These are phyloP conservation scores for Clarias gariepinus DNA, from an alignment of 2,113 vertebrate species.

Conservation along the genomic window DNA sequence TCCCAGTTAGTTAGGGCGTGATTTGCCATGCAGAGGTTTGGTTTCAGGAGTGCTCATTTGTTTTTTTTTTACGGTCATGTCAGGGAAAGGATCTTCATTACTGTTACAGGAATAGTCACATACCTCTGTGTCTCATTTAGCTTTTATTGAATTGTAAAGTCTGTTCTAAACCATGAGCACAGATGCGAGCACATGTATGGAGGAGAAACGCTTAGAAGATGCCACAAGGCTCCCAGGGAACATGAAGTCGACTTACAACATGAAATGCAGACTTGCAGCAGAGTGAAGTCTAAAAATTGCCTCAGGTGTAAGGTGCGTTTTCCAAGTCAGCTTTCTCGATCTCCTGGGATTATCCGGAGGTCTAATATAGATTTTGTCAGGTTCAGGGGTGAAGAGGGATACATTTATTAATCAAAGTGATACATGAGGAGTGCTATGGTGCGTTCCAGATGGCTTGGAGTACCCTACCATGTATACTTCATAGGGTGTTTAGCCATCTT, in stretches of 20 bases:
- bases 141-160: constrained; percentile 22
- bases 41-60: constrained; percentile 19
- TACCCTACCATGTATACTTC: no score
- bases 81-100: not conserved
- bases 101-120: not conserved
- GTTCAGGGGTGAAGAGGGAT: no score
- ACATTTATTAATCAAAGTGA: no score
- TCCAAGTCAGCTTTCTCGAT: not conserved
- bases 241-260: no score
- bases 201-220: not conserved
- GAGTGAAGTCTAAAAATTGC: not conserved
- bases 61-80: constrained; percentile 25
- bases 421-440: no score
- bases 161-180: constrained; percentile 1
- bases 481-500: no score
- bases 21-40: constrained; percentile 34
- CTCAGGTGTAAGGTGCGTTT: not conserved
- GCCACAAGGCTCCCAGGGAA: not conserved
- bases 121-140: constrained; percentile 21
- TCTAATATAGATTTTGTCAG: not conserved
- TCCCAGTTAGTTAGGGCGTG: constrained; percentile 33
- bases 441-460: no score
- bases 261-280: not conserved
- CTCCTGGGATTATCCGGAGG: not conserved
- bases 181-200: not conserved